Base-by-base conservation (phyloP, 2,113 vertebrate genomes). In the Podocnemis expansa region DNA sequence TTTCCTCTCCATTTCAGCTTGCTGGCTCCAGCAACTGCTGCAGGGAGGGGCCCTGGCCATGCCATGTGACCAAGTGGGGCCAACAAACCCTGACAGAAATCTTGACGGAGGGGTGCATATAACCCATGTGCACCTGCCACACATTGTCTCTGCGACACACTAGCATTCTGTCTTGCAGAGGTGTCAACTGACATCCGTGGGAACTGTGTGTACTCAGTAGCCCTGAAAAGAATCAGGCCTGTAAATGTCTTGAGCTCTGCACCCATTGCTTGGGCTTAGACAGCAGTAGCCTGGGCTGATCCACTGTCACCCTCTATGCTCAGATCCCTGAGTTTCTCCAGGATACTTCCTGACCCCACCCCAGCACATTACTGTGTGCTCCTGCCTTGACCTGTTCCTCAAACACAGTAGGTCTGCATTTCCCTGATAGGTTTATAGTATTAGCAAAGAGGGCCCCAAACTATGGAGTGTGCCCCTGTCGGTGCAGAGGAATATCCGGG, bases 131-230 rank as follows among this genome's bases (percentile, higher is more conserved):
- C 51, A 13, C 51, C 51, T 52, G 14, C 51, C 51, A 52, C 13
- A 16, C 51, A 17, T 52, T 16, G 13, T 5, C 51, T 52, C 13
- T 52, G 51, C 14, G 60, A 52, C 31, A 81, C 56, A 21, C 4
- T 0, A 0, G 2, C 5, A 25, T 55, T 31, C 51, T 0, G 7
- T 10, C 17, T 70, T 47, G 14, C 52, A 25, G 38, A 8, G 4
- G 29, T 17, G 56, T 29, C n/a, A 75, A 10, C n/a, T 75, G 19
- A 34, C 84, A n/a, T 45, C 81, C 89, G 41, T 41, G 52, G 1
- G 1, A 90, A 45, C 17, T 25, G 85, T 22, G 4, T 87, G 80
- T 6, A 12, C 8, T 80, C 31, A 70, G n/a, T 78, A 49, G 0
- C 0, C 63, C n/a, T 2, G 25, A 54, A n/a, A 56, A 41, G 21